These are phyloP conservation scores for Erpetoichthys calabaricus DNA, from an alignment of 2,797 vertebrate species.

Conservation along the genomic window DNA sequence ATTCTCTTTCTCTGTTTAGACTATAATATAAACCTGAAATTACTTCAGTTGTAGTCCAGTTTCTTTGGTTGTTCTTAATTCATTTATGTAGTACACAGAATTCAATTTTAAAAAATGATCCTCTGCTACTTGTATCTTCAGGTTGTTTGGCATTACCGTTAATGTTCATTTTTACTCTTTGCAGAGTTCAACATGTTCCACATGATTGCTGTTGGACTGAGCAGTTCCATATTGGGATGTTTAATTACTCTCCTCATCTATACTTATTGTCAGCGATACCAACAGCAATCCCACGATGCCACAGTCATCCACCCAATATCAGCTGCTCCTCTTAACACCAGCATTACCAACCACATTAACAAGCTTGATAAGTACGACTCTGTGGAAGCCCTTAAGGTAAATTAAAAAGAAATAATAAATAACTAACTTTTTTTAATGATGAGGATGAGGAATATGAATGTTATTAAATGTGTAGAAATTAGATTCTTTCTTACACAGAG, in stretches of 20 bases:
- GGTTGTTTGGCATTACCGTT: too few relatives aligned
- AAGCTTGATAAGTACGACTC: slow-evolving; percentile 95
- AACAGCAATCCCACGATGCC: slow-evolving; percentile 86
- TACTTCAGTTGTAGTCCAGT: too few relatives aligned
- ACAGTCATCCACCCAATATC: slow-evolving; percentile 93
- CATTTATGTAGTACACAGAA: too few relatives aligned
- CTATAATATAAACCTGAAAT: too few relatives aligned
- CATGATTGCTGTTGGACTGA: slow-evolving; percentile 88
- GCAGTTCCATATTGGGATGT: slow-evolving; percentile 89
- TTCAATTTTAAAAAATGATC: too few relatives aligned
- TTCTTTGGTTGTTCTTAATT: too few relatives aligned
- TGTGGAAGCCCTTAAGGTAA: slow-evolving; percentile 93
- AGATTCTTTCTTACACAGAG: too few relatives aligned
- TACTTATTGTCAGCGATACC: slow-evolving; percentile 89
- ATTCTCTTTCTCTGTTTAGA: too few relatives aligned
- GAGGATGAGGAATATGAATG: too few relatives aligned
- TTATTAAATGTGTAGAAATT: too few relatives aligned
- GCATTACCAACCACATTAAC: slow-evolving; percentile 97
- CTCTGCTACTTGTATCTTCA: too few relatives aligned
- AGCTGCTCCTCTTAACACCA: slow-evolving; percentile 85
- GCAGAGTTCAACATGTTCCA: slow-evolving; percentile 94
- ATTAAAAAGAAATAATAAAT: slow-evolving; percentile 14
- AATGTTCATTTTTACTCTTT: not conserved
- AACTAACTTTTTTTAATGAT: too few relatives aligned
- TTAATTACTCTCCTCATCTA: slow-evolving; percentile 85